Base-by-base conservation (phyloP, 2,888 invertebrate species). In the Leptogaster cylindrica region DNA sequence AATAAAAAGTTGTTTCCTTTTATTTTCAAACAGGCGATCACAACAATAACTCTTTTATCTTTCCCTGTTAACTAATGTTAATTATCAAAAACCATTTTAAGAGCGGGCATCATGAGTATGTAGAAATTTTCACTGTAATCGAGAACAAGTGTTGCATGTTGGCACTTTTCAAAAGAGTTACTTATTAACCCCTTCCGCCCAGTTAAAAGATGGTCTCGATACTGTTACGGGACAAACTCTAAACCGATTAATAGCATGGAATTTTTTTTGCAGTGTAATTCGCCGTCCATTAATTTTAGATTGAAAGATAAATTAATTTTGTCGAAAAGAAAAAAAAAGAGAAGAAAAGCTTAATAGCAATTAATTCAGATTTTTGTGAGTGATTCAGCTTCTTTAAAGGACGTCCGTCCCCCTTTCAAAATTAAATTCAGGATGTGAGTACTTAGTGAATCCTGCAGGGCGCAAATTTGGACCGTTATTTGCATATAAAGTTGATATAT, bases 251-350 rank as follows among this genome's bases (percentile, higher is more conserved):
- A 66, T 51, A 63, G 66, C 61, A 61, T 63, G 63, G 28, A 33
- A 23, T 14, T 20, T 52, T 69, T 69, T 69, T 63, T 65, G 69
- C 69, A 23, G 27, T 25, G 67, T 69, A 69, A 69, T 50, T 64
- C 50, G 50, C 46, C 50, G 33, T 39, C 67, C 69, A 69, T 69
- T 69, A 69, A 69, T 69, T 69, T 52, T 48, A 44, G 46, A 69
- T 69, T 65, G 67, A 58, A 64, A 69, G 69, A 69, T 67, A 69
- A 69, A 69, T 69, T 69, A 69, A 69, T 69, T 69, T 67, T 65
- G 58, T 33, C 44, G 33, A 33, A 33, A 48, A 36, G 20, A 44
- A 52, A 63, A 69, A 67, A 61, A 44, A 31, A 68, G 61, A 52
- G 31, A 31, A 28, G n/a, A 8, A 10, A 55, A 67, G 65, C 69